phyloP scores from a whole-genome alignment of 2,113 vertebrate genomes.

The Phalacrocorax pelagicus region DNA sequence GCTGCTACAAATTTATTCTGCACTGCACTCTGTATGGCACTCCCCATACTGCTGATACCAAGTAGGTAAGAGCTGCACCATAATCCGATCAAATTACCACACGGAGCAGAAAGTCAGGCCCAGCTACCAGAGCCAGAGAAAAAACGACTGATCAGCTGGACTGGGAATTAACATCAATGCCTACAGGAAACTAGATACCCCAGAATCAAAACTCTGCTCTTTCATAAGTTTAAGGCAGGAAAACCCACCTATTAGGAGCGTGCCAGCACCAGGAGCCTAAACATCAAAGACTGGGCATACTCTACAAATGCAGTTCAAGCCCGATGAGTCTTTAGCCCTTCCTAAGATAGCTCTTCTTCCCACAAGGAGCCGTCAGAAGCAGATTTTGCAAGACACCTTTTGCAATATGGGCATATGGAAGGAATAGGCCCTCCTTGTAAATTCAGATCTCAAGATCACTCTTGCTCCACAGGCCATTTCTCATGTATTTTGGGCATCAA shows the following conservation, averaged over 20 bases:
- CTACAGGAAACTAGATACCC: not conserved
- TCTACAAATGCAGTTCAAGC: not conserved
- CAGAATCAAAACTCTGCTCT: not conserved
- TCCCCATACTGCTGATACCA: not conserved
- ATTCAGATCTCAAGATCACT: not conserved
- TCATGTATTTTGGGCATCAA: not conserved
- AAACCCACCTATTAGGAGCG: not conserved
- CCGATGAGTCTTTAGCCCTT: not conserved
- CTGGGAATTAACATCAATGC: not conserved
- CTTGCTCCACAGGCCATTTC: not conserved
- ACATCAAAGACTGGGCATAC: not conserved
- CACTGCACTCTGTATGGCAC: not conserved
- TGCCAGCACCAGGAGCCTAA: not conserved
- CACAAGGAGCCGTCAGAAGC: not conserved
- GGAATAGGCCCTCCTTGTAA: not conserved
- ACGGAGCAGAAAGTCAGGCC: not conserved
- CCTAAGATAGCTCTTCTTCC: not conserved
- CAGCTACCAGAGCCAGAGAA: not conserved
- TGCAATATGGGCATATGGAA: not conserved
- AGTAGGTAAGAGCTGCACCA: not conserved
- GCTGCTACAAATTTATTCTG: not conserved
- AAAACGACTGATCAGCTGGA: not conserved
- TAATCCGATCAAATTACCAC: not conserved
- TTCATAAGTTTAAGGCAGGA: not conserved
- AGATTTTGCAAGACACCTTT: not conserved